phyloP scores from a whole-genome alignment of 2,797 vertebrate species.

The Pangasius mekongensis region DNA sequence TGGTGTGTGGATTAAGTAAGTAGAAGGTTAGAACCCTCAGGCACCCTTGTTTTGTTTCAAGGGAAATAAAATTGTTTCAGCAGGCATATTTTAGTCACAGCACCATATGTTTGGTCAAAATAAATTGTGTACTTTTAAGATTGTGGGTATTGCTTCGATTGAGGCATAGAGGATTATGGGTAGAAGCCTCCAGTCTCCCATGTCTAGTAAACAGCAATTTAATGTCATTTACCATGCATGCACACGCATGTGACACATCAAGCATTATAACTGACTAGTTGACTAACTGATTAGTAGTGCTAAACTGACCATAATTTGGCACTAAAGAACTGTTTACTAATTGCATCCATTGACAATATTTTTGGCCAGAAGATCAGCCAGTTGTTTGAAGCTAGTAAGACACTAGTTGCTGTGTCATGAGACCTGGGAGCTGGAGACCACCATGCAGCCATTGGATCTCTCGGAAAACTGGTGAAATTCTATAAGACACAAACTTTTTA shows the following conservation, averaged over 20 bases:
- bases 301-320: background rate
- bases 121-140: slow-evolving; percentile 5
- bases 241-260: slow-evolving; percentile 21
- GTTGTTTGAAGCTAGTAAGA: background rate
- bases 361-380: background rate
- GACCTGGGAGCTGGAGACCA: slow-evolving; percentile 40
- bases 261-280: background rate
- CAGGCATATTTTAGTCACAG: slow-evolving; percentile 32
- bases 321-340: background rate
- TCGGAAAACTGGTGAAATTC: slow-evolving; percentile 65
- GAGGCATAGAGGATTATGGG: slow-evolving; percentile 39
- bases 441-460: slow-evolving; percentile 64
- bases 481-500: slow-evolving; percentile 62
- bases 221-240: slow-evolving; percentile 58
- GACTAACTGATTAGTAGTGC: background rate
- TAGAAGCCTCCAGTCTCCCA: slow-evolving; percentile 71
- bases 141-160: slow-evolving; percentile 1
- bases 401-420: background rate
- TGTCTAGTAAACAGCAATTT: slow-evolving; percentile 41
- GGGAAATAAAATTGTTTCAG: background rate
- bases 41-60: background rate
- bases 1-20: slow-evolving; percentile 28
- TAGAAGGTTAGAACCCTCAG: background rate
- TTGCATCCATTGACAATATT: background rate
- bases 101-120: slow-evolving; percentile 33